Evolutionary conservation across 37 sponge, comb jelly and placozoan species (phyloP).

Genomic region (Aphrocallistes beatrix): DNA sequence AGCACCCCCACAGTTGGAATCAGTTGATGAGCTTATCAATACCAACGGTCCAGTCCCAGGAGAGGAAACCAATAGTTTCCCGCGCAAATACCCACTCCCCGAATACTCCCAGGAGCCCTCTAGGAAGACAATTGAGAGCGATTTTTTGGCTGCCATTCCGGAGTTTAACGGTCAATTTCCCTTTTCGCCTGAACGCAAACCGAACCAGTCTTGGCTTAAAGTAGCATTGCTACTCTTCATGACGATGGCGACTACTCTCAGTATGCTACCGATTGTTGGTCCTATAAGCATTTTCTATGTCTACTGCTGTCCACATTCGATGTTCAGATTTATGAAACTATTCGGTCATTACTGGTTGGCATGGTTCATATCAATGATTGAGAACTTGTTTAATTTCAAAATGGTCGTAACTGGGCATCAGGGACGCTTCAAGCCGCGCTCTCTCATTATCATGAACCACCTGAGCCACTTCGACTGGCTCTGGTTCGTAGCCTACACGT

Average conservation of each 20-base stretch:
- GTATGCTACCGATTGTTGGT: not conserved
- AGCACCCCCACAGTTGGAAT: not conserved
- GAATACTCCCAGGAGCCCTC: not conserved
- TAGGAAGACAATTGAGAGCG: not conserved
- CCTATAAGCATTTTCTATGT: not conserved
- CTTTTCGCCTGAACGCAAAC: not conserved
- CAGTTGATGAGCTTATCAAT: too few species aligned
- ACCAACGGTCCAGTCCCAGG: not conserved
- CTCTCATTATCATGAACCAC: not conserved
- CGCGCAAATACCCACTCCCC: not conserved
- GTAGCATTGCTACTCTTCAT: not conserved
- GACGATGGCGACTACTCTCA: not conserved
- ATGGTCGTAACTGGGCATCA: not conserved
- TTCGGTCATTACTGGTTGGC: not conserved
- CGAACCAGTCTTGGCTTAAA: not conserved
- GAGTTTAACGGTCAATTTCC: not conserved
- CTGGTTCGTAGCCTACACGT: not conserved
- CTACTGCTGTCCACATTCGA: not conserved
- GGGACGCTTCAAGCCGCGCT: not conserved
- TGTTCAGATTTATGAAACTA: not conserved
- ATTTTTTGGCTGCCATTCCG: not conserved
- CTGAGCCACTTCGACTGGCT: constrained; percentile 10
- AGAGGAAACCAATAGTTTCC: not conserved
- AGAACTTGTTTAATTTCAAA: not conserved
- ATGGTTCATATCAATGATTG: not conserved